Conservation (phyloP, 2,888 invertebrate genomes). For the Vanessa cardui region DNA sequence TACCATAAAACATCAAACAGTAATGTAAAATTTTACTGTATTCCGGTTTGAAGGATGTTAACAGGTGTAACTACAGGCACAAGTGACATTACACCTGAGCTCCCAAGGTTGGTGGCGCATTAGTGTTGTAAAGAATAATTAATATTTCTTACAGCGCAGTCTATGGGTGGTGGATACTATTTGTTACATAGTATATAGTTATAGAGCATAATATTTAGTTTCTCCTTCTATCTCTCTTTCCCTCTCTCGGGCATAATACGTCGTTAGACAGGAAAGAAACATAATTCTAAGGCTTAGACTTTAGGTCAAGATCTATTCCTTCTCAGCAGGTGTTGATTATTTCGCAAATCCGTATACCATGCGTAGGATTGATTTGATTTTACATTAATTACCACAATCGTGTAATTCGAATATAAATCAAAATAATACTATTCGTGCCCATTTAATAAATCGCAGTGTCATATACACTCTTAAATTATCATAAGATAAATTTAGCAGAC, state of each 20-base stretch:
- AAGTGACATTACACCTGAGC: too few relatives aligned
- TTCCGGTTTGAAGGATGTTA: too few relatives aligned
- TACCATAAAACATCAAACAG: too few relatives aligned
- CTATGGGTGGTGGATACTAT: too few relatives aligned
- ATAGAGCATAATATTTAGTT: too few relatives aligned
- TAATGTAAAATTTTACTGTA: too few relatives aligned
- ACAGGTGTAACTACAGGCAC: too few relatives aligned
- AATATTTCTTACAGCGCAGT: too few relatives aligned
- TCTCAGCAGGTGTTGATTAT: constrained; percentile 40
- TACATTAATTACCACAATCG: constrained; percentile 34
- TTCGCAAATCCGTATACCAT: constrained; percentile 43
- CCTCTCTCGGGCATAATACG: too few relatives aligned
- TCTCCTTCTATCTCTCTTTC: neutral
- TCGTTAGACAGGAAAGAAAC: neutral
- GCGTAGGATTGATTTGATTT: constrained; percentile 44
- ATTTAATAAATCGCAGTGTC: neutral
- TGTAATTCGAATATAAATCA: constrained; percentile 41
- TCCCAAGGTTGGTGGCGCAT: too few relatives aligned
- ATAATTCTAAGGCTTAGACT: neutral
- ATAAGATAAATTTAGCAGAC: neutral
- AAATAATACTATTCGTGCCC: constrained; percentile 17
- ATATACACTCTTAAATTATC: neutral
- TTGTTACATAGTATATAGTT: too few relatives aligned
- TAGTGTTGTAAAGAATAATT: too few relatives aligned
- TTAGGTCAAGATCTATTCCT: constrained; percentile 2